These are phyloP conservation scores for Periphyllus acericola DNA, from an alignment of 2,888 invertebrate species.

Conservation along the genomic window DNA sequence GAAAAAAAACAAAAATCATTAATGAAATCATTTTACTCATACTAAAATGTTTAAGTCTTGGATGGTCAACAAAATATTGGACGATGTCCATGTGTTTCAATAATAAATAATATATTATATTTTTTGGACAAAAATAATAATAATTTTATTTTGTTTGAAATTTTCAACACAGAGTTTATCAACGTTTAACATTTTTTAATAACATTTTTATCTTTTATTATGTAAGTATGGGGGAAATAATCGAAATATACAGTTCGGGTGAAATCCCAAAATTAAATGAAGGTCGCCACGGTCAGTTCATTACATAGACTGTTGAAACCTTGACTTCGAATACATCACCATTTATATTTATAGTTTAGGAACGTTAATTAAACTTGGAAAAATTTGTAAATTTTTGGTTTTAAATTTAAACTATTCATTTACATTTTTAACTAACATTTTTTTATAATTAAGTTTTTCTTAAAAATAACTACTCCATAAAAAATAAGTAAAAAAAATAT, in stretches of 20 bases:
- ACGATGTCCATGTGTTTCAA: neutral
- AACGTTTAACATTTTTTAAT: neutral
- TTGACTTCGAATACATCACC: conserved; percentile 9
- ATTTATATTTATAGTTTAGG: conserved; percentile 32
- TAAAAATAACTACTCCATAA: too few relatives aligned
- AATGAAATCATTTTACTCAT: neutral
- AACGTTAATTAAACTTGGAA: neutral
- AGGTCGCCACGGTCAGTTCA: conserved; percentile 47
- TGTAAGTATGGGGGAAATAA: neutral
- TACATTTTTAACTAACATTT: too few relatives aligned
- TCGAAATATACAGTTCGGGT: conserved; percentile 17
- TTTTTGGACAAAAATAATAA: neutral
- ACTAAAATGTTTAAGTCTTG: neutral
- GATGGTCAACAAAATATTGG: conserved; percentile 9
- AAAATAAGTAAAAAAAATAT: too few relatives aligned
- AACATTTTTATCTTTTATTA: neutral
- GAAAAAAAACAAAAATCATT: neutral
- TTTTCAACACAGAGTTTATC: neutral
- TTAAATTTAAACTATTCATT: neutral
- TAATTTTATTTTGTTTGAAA: conserved; percentile 22
- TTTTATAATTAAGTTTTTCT: too few relatives aligned
- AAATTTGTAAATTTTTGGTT: neutral
- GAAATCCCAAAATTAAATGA: conserved; percentile 52
- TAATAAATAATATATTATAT: neutral
- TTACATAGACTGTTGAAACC: conserved; percentile 23